Percentiles rank a stretch among this genome's conserved stretches.
phyloP scores from a whole-genome alignment of 2,113 vertebrate genomes.

The Gavia stellata region DNA sequence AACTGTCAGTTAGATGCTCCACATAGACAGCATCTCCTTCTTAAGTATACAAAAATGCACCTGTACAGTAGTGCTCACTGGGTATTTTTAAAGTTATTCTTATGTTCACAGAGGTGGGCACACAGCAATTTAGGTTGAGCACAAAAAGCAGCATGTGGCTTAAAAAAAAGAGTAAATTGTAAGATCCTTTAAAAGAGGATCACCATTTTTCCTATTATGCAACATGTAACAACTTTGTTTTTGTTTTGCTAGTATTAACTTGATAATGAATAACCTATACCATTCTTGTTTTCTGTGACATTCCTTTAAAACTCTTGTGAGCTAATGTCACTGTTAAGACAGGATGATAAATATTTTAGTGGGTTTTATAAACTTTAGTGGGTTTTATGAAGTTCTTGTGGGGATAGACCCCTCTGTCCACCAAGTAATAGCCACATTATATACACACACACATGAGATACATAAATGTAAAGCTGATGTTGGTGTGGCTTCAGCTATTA shows the following conservation, averaged over 20 bases:
- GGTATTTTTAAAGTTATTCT: not conserved
- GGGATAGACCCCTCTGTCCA: not conserved
- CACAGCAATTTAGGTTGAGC: rapidly evolving
- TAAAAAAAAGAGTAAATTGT: not conserved
- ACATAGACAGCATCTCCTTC: not conserved
- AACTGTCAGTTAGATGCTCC: not conserved
- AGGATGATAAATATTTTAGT: not conserved
- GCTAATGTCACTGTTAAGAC: not conserved
- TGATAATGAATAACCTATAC: not conserved
- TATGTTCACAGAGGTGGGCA: not conserved
- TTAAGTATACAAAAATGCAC: not conserved
- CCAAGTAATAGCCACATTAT: not conserved
- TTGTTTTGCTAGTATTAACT: not conserved
- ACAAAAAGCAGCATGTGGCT: not conserved
- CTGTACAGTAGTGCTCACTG: not conserved
- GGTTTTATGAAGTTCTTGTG: not conserved
- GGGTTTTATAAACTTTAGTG: not conserved
- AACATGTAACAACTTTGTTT: not conserved
- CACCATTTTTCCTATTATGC: not conserved
- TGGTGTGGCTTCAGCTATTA: not conserved
- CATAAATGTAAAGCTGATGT: not conserved
- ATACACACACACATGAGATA: not conserved
- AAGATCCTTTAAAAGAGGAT: not conserved
- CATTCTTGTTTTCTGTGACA: not conserved
- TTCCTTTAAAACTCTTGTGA: not conserved